These are phyloP conservation scores for Xanthorhoe spadicearia DNA, from an alignment of 2,888 invertebrate genomes.

Conservation along the genomic window DNA sequence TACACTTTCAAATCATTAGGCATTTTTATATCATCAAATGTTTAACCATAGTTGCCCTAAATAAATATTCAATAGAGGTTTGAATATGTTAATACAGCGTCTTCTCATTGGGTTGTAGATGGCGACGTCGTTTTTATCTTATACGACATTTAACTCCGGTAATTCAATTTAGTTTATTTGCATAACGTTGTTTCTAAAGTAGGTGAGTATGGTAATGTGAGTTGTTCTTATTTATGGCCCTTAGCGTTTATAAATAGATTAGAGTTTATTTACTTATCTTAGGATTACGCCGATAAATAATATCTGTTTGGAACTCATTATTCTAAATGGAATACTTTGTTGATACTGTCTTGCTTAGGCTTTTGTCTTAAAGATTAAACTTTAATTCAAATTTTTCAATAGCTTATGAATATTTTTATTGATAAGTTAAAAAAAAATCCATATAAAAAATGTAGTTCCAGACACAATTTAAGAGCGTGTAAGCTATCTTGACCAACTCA, in stretches of 20 bases:
- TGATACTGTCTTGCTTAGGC: background rate
- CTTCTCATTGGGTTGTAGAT: conserved; percentile 84
- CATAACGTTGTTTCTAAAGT: conserved; percentile 81
- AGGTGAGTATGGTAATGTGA: conserved; percentile 79
- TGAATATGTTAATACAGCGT: conserved; percentile 82
- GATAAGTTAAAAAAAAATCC: too few species aligned
- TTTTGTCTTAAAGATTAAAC: too few species aligned
- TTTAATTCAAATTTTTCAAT: too few species aligned
- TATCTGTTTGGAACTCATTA: conserved; percentile 5
- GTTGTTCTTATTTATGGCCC: conserved; percentile 50
- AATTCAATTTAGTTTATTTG: conserved; percentile 84
- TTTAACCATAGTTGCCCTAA: conserved; percentile 48
- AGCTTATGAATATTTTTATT: too few species aligned
- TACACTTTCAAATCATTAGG: too few species aligned
- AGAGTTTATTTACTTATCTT: conserved; percentile 41
- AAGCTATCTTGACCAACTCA: too few species aligned
- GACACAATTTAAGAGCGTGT: too few species aligned
- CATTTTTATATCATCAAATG: background rate
- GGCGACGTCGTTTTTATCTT: conserved; percentile 84
- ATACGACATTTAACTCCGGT: conserved; percentile 85
- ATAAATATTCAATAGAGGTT: conserved; percentile 84
- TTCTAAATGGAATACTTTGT: background rate
- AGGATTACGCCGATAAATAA: conserved; percentile 6
- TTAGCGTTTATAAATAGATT: conserved; percentile 50
- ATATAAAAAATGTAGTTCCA: too few species aligned